Evolutionary conservation across 2,888 invertebrate genomes (phyloP).

Genomic region (Xestoiulus laeticollis): DNA sequence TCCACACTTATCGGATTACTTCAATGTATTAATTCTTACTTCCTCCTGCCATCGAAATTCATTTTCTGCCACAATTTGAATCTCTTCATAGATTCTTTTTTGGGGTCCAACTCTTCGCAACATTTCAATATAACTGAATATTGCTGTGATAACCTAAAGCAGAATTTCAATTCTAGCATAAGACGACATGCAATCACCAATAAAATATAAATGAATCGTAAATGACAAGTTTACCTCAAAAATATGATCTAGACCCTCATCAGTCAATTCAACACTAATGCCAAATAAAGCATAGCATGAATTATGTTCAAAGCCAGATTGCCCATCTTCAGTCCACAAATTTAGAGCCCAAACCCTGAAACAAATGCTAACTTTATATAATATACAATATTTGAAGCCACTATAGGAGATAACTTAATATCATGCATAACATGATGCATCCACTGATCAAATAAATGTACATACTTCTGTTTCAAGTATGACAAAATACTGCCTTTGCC

Average conservation of each 20-base stretch:
- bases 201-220: too few species aligned
- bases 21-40: constrained; percentile 57
- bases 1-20: neutral
- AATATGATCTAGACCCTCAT: constrained; percentile 52
- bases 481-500: constrained; percentile 84
- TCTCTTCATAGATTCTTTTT: constrained; percentile 76
- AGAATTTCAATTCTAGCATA: neutral
- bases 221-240: constrained; percentile 47
- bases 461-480: constrained; percentile 76
- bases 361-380: neutral
- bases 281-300: constrained; percentile 48
- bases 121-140: constrained; percentile 83
- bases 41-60: constrained; percentile 67
- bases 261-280: constrained; percentile 51
- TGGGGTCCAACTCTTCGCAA: constrained; percentile 74
- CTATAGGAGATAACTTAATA: too few species aligned
- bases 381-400: too few species aligned
- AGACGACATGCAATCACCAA: constrained; percentile 14
- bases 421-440: neutral
- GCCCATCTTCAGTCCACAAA: constrained; percentile 45
- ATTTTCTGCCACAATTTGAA: constrained; percentile 73
- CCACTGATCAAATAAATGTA: constrained; percentile 57
- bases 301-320: constrained; percentile 49
- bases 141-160: constrained; percentile 75
- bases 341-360: constrained; percentile 54